phyloP scores from a whole-genome alignment of 2,797 vertebrate species.

The Sebastes steindachneri region DNA sequence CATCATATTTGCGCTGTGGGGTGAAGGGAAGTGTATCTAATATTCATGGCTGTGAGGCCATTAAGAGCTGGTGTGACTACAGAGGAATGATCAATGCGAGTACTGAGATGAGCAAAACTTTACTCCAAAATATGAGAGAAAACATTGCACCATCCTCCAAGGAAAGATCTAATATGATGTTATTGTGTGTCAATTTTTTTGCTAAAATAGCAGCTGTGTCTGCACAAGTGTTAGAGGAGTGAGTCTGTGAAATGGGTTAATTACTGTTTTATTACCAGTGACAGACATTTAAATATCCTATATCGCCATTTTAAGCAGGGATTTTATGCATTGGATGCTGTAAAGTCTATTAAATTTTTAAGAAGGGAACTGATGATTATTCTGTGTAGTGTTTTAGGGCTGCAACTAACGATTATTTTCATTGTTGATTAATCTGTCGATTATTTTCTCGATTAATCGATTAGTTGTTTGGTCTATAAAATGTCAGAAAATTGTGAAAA shows the following conservation, averaged over 20 bases:
- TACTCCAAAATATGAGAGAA: conserved; percentile 12
- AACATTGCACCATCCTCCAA: neutral
- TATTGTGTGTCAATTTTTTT: neutral
- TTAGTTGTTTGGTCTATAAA: no score
- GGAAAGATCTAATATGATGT: neutral
- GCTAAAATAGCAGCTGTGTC: neutral
- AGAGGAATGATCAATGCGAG: conserved; percentile 66
- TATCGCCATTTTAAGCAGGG: neutral
- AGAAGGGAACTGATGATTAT: neutral
- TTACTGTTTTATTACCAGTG: conserved; percentile 2
- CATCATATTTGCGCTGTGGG: conserved; percentile 72
- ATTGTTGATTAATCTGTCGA: no score
- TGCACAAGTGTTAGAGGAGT: neutral
- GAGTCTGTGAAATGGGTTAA: neutral
- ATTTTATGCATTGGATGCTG: neutral
- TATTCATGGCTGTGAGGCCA: conserved; percentile 83
- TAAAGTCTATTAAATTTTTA: neutral
- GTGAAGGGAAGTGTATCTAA: conserved; percentile 83
- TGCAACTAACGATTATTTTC: no score
- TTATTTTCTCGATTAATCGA: no score
- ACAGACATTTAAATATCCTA: neutral
- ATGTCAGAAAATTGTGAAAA: no score
- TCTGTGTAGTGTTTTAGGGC: neutral
- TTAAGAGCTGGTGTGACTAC: conserved; percentile 79
- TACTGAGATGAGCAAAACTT: conserved; percentile 50